Evolutionary conservation across 2,888 invertebrate genomes (phyloP), one percentile per base, ranked within the genome.

Genomic region (Adelognathus sp.): DNA sequence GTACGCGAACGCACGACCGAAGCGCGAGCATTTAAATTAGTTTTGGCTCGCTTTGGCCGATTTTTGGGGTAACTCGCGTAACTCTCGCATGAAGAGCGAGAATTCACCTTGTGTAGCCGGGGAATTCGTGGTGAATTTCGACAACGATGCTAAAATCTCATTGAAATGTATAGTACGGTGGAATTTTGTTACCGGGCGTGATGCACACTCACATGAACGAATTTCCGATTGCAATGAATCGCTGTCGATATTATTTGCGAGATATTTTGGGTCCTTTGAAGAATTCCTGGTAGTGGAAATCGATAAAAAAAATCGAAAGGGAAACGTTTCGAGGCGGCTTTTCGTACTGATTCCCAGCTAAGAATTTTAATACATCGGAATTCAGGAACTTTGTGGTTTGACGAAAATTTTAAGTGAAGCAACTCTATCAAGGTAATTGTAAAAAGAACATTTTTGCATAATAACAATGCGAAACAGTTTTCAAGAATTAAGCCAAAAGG

Each of bases 21-120:
- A n/a, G 11, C 24, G n/a, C 24, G 89, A 87, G 86, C 86, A 87
- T 88, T 89, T 88, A 86, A 88, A 90, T 90, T 89, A 89, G 89
- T 88, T 81, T 86, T 83, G 82, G 85, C 71, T 72, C 85, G 89
- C 88, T 88, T 88, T 86, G 82, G 81, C 81, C 82, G 86, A 89
- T 90, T 89, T 90, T 90, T 89, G 86, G 81, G 31, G 72, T 76
- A 66, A 81, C 74, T 75, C 36, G 69, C 64, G 58, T 58, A 73
- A 75, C 76, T 69, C 46, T 50, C 50, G 31, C n/a, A 21, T 14
- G 33, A 41, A 36, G 60, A 14, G 36, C 52, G 18, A 18, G 66
- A 64, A 71, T 66, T 60, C 39, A 46, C 18, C 21, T 41, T 41
- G 54, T 63, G 24, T 24, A 27, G 50, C 52, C 33, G 24, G 52